phyloP scores from a whole-genome alignment of 2,888 invertebrate genomes.

The Mechanitis messenoides region DNA sequence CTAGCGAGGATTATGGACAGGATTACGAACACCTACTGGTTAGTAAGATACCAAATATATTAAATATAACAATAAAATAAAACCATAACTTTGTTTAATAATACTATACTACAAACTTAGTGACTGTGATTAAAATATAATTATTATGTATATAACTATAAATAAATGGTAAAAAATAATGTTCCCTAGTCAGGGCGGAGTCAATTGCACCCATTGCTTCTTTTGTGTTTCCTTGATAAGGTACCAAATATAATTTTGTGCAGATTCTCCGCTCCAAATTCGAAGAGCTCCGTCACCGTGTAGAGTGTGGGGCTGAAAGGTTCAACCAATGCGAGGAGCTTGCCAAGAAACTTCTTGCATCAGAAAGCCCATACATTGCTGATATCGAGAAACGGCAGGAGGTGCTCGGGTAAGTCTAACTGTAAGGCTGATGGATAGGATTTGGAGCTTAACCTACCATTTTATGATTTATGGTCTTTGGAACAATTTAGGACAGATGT shows the following conservation, averaged over 20 bases:
- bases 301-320: slow-evolving; percentile 92
- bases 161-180: too few species aligned
- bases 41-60: slow-evolving; percentile 14
- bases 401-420: slow-evolving; percentile 83
- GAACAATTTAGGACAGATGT: too few species aligned
- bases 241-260: slow-evolving; percentile 12
- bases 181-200: not conserved
- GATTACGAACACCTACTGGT: slow-evolving; percentile 94
- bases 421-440: too few species aligned
- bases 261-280: slow-evolving; percentile 91
- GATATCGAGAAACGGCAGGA: slow-evolving; percentile 92
- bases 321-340: slow-evolving; percentile 93
- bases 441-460: too few species aligned
- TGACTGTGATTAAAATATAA: too few species aligned
- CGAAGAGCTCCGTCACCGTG: slow-evolving; percentile 93
- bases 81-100: too few species aligned
- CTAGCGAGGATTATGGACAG: slow-evolving; percentile 95
- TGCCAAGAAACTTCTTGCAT: slow-evolving; percentile 90
- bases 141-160: too few species aligned
- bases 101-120: too few species aligned
- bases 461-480: too few species aligned
- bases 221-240: too few species aligned
- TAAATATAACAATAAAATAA: too few species aligned
- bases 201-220: not conserved
- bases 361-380: slow-evolving; percentile 88